Evolutionary conservation across 64 coral and sea anemone genomes (phyloP), one percentile per base, ranked within the genome.

Genomic region (Catalaphyllia jardinei): DNA sequence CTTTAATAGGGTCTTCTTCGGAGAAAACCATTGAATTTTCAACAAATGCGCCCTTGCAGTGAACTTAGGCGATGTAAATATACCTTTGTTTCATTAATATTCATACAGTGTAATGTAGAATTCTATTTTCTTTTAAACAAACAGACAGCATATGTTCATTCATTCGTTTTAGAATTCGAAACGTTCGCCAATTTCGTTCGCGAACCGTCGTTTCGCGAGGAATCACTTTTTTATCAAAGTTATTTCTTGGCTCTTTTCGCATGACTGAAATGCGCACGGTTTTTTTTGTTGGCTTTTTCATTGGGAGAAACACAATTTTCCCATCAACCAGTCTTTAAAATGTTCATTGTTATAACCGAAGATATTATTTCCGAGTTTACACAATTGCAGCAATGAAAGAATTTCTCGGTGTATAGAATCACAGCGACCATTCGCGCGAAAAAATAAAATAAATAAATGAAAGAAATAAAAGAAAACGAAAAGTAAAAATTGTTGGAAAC

Each of bases 91-190:
- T 17, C 24, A 85, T 85, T 85, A 85, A 85, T 85, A 85, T 85
- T 85, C 81, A 31, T 85, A 51, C 35, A 71, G 24, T 85, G 63
- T 85, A 50, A 71, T 85, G 81, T 50, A 85, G 81, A 85, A 71
- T 85, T 85, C 38, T 85, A 85, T 67, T 85, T 85, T 85, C 81
- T 71, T 69, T 85, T 85, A 71, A 85, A 85, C 81, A 83, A 83
- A 83, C 60, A 83, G 60, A 16, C 79, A 31, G 46, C 35, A 71
- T 71, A 85, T 50, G 63, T 64, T 71, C 62, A 85, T 85, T 71
- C 81, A 85, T 71, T 71, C 81, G 60, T 49, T 83, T 83, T 83
- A 35, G 35, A 67, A 83, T 67, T 83, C 18, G 29, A 22, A 67
- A 49, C 60, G 19, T 83, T 83, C 35, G 62, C n/a, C 35, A 67